A percentile compares a stretch with the other conserved stretches of the same genome.
phyloP scores from a whole-genome alignment of 2,797 vertebrate genomes.

The Phaenicophaeus curvirostris region DNA sequence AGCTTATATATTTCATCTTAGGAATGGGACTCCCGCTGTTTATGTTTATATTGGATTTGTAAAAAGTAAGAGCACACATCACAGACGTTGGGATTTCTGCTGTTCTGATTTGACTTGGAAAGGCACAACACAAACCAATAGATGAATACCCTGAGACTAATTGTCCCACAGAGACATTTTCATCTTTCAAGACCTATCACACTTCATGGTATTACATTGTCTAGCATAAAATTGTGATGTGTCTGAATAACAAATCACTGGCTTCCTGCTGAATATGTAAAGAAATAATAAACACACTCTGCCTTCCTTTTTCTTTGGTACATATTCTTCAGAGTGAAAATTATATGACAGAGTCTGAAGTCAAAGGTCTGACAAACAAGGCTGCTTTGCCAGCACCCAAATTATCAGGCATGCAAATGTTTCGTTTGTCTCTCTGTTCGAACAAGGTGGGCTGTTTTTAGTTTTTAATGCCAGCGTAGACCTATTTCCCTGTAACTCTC shows the following conservation, averaged over 20 bases:
- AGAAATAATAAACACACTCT: conserved; percentile 32
- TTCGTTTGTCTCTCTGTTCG: conserved; percentile 11
- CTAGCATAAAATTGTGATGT: conserved; percentile 8
- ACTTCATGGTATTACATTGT: neutral
- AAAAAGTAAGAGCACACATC: neutral
- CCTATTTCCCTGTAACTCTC: neutral
- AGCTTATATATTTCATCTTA: conserved; percentile 19
- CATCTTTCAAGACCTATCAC: conserved; percentile 50
- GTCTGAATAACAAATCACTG: conserved; percentile 49
- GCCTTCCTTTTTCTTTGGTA: conserved; percentile 9
- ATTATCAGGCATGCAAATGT: conserved; percentile 17
- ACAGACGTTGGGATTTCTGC: conserved; percentile 39
- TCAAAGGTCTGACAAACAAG: conserved; percentile 33
- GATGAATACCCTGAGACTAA: conserved; percentile 12
- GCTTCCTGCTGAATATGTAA: conserved; percentile 10
- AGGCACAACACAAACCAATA: neutral
- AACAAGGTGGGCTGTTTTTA: neutral
- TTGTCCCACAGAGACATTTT: conserved; percentile 28
- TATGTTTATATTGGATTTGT: conserved; percentile 21
- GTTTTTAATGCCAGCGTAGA: conserved; percentile 22
- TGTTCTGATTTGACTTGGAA: conserved; percentile 39
- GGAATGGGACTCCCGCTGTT: conserved; percentile 20
- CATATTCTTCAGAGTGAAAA: neutral
- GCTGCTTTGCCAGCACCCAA: conserved; percentile 11
- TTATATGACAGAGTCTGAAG: neutral